phyloP scores from a whole-genome alignment of 2,113 vertebrate genomes.

The Malurus alboscapulatus region DNA sequence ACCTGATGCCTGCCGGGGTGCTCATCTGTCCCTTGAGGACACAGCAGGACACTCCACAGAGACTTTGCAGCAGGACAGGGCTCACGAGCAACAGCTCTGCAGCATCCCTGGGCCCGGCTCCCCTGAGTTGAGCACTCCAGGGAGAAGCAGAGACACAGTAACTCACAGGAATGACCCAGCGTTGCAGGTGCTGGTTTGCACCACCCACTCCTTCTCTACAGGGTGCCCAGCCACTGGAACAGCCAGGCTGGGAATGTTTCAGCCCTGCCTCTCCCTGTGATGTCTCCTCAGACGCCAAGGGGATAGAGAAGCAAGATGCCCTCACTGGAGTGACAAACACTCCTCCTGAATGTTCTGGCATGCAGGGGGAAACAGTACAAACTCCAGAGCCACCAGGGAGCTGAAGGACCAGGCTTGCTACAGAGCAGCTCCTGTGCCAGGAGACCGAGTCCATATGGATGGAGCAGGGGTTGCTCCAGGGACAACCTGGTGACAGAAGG shows the following conservation, averaged over 20 bases:
- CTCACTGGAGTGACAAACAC: background rate
- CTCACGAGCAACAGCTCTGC: background rate
- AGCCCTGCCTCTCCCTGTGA: background rate
- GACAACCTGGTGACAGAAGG: background rate
- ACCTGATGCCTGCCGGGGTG: background rate
- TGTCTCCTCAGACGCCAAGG: background rate
- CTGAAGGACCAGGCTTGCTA: background rate
- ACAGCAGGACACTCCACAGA: no score
- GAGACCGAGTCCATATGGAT: background rate
- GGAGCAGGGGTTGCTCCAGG: background rate
- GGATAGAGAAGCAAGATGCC: background rate
- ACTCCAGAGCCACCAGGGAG: background rate
- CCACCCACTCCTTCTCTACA: fast-evolving
- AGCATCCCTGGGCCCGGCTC: background rate
- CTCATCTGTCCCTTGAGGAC: background rate
- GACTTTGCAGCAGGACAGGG: background rate
- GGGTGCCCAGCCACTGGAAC: background rate
- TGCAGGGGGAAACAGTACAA: background rate
- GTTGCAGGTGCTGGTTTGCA: background rate
- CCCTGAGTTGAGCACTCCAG: background rate
- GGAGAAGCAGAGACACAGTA: background rate
- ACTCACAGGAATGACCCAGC: background rate
- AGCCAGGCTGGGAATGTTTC: background rate
- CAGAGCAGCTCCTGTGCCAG: background rate
- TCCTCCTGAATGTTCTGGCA: background rate